Conservation (phyloP, 2,888 invertebrate species). For the Xestia c-nigrum region DNA sequence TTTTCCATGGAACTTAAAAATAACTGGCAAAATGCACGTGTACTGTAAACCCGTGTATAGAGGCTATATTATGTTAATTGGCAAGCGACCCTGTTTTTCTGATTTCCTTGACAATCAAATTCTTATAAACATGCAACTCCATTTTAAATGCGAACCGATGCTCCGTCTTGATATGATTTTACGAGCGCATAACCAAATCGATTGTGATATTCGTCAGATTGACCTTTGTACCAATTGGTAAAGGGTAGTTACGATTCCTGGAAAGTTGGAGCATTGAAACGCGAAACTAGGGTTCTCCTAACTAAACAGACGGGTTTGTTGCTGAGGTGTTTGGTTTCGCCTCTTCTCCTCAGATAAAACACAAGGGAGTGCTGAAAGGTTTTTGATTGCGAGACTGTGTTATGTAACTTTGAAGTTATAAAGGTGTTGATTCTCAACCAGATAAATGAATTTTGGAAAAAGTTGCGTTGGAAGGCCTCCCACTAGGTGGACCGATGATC, state of each 20-base stretch:
- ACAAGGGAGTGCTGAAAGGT: neutral
- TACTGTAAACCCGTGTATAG: neutral
- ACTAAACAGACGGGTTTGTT: neutral
- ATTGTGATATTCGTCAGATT: conserved; percentile 25
- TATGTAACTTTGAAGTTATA: too few species aligned
- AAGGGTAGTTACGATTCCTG: neutral
- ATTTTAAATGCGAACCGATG: conserved; percentile 15
- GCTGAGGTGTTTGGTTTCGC: neutral
- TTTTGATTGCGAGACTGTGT: neutral
- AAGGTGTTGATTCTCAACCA: too few species aligned
- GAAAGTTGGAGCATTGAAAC: neutral
- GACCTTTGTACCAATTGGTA: conserved; percentile 12
- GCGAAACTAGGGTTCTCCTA: neutral
- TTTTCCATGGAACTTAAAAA: neutral
- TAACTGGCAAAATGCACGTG: neutral
- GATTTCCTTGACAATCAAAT: conserved; percentile 2
- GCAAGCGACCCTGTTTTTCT: neutral
- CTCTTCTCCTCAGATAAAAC: neutral
- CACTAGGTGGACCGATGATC: too few species aligned
- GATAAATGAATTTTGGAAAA: too few species aligned
- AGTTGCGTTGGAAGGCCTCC: too few species aligned
- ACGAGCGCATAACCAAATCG: conserved; percentile 28
- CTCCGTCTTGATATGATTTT: conserved; percentile 16
- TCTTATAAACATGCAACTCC: neutral
- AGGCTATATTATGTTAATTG: neutral